A percentile compares a stretch with the other conserved stretches of the same genome.
Conservation (phyloP, 2,797 vertebrate species). For the Microhierax caerulescens region DNA sequence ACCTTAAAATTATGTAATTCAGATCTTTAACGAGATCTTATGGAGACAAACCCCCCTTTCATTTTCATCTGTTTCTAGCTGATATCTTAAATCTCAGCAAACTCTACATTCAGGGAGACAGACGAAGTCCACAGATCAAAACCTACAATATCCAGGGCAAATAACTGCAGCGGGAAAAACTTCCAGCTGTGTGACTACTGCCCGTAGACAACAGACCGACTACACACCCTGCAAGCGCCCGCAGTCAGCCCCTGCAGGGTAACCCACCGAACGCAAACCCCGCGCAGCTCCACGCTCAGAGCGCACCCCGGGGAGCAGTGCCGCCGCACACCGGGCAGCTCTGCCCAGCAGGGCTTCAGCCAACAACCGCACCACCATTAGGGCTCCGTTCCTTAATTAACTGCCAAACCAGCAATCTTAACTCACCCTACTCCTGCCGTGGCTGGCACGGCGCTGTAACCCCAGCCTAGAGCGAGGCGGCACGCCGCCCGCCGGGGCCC, state of each 20-base stretch:
- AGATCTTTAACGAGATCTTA: neutral
- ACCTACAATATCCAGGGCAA: neutral
- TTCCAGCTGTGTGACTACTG: neutral
- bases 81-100: neutral
- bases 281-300: neutral
- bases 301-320: accelerated
- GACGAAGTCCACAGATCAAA: neutral
- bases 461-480: neutral
- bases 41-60: neutral
- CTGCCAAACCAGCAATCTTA: too few species aligned
- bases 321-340: accelerated
- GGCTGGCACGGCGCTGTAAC: neutral
- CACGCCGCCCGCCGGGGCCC: too few species aligned
- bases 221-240: accelerated
- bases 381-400: accelerated
- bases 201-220: accelerated
- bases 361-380: accelerated
- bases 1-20: too few species aligned
- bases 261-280: accelerated
- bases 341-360: accelerated
- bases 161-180: neutral
- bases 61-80: neutral
- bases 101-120: neutral
- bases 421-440: accelerated
- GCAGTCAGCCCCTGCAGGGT: accelerated